Conservation (phyloP, 2,113 vertebrate species). For the Sus scrofa region T2T-Sscrofa CM000830.6:49944501-49945000, state of each 20-base stretch:
- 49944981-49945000: not conserved
- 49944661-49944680: too few relatives aligned
- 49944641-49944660: too few relatives aligned
- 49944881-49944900: conserved; percentile 29
- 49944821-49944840: not conserved
- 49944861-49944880: conserved; percentile 20
- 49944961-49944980: conserved; percentile 38
- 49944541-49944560: not conserved
- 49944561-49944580: too few relatives aligned
- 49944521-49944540: too few relatives aligned
- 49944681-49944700: too few relatives aligned
- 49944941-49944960: not conserved
- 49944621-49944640: too few relatives aligned
- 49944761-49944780: not conserved
- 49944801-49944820: conserved; percentile 40
- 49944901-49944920: not conserved
- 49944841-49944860: conserved; percentile 6
- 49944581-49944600: too few relatives aligned
- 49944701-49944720: too few relatives aligned
- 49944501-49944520: too few relatives aligned
- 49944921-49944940: conserved; percentile 43
- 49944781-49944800: conserved; percentile 29
- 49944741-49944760: too few relatives aligned
- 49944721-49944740: too few relatives aligned
- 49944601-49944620: too few relatives aligned